Conservation (phyloP, 2,113 vertebrate species). For the Tychaedon coryphoeus region DNA sequence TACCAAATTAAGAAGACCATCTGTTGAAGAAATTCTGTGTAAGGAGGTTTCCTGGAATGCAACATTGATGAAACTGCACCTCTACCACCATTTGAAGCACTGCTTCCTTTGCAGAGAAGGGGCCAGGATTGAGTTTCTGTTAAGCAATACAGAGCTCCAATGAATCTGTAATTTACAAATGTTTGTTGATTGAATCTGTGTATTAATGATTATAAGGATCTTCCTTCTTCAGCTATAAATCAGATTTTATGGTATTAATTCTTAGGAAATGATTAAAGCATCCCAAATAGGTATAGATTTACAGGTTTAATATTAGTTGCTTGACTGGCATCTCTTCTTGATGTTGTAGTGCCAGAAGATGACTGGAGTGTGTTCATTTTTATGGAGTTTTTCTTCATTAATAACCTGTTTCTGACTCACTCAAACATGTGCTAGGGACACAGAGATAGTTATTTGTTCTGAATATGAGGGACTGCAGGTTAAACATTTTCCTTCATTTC, state of each 20-base stretch:
- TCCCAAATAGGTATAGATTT: conserved; percentile 60
- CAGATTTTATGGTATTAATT: conserved; percentile 58
- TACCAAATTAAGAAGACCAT: conserved; percentile 25
- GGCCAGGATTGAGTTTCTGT: not conserved
- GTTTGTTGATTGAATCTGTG: conserved; percentile 55
- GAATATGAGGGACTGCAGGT: not conserved
- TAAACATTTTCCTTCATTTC: conserved; percentile 26
- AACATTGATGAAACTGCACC: not conserved
- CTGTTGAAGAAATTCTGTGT: conserved; percentile 4
- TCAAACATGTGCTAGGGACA: not conserved
- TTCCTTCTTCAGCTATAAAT: conserved; percentile 52
- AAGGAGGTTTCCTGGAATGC: not conserved
- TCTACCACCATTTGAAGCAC: not conserved
- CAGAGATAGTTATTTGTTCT: conserved; percentile 1
- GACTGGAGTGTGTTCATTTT: conserved; percentile 23
- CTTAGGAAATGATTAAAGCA: conserved; percentile 39
- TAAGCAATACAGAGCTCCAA: not conserved
- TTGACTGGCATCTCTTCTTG: conserved; percentile 41
- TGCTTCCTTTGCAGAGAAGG: not conserved
- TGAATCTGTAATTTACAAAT: conserved; percentile 36
- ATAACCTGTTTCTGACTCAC: not conserved
- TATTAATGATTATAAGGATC: conserved; percentile 55
- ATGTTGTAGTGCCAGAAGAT: conserved; percentile 5
- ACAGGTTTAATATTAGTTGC: conserved; percentile 54
- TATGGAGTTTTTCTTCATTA: conserved; percentile 47